Percentiles rank a stretch among this genome's conserved stretches.
These are phyloP conservation scores for Helarctos malayanus DNA, from an alignment of 2,797 vertebrate species.

Conservation along the genomic window DNA sequence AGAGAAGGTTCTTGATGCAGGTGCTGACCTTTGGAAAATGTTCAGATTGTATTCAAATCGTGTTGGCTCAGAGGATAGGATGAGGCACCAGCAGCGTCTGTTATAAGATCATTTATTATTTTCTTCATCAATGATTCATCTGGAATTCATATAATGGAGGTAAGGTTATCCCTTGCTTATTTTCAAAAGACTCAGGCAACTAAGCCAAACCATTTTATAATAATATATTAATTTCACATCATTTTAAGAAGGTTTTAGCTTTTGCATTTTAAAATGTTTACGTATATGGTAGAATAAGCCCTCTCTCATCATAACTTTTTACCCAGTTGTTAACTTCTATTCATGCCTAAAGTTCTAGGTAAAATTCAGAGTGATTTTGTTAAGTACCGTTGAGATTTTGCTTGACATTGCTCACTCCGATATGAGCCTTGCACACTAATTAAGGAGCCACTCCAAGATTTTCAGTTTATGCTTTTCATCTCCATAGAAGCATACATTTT, in stretches of 20 bases:
- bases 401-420: accelerated
- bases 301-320: neutral
- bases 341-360: neutral
- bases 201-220: neutral
- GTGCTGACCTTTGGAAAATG: neutral
- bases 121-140: neutral
- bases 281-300: neutral
- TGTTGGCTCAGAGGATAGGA: neutral
- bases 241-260: neutral
- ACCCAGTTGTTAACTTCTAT: neutral
- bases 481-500: neutral
- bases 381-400: neutral
- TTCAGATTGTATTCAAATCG: neutral
- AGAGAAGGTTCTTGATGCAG: neutral
- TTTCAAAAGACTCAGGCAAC: conserved; percentile 12
- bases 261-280: neutral
- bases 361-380: neutral
- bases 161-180: neutral
- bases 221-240: neutral
- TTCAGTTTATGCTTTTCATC: neutral
- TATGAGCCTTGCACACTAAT: neutral
- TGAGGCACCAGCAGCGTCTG: neutral
- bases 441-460: neutral
- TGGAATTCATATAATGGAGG: neutral
- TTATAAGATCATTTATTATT: neutral